Evolutionary conservation across 2,797 vertebrate genomes (phyloP).

Genomic region (Tarsius wallacei): DNA sequence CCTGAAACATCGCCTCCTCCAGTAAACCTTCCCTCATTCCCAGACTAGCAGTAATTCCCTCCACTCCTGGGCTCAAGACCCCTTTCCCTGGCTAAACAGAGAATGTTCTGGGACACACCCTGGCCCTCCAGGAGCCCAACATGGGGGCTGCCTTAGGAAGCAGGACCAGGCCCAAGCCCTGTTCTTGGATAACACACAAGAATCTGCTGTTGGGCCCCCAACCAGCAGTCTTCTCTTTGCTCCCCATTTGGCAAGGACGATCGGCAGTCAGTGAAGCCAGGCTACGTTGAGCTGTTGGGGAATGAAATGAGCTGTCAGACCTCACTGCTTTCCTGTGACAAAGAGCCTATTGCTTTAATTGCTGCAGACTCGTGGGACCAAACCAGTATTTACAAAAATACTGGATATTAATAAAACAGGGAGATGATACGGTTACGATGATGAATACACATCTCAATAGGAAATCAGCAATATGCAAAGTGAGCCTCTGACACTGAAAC

Average conservation of each 20-base stretch:
- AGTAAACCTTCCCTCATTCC: background rate
- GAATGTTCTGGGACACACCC: background rate
- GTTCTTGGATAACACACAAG: background rate
- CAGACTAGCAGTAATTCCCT: background rate
- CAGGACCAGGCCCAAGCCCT: background rate
- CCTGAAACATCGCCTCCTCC: background rate
- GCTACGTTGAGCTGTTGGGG: background rate
- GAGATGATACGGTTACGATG: slow-evolving; percentile 64
- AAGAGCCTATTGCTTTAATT: slow-evolving; percentile 72
- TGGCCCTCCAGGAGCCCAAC: background rate
- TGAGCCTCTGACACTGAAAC: slow-evolving; percentile 58
- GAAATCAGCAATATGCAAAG: slow-evolving; percentile 70
- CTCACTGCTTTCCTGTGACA: slow-evolving; percentile 14
- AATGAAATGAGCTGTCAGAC: background rate
- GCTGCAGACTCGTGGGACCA: slow-evolving; percentile 42
- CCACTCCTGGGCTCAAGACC: background rate
- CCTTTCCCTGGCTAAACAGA: background rate
- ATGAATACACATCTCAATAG: slow-evolving; percentile 24
- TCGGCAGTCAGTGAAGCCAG: background rate
- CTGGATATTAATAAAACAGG: slow-evolving; percentile 67
- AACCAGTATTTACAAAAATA: slow-evolving; percentile 73
- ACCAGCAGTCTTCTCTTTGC: background rate
- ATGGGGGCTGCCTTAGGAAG: background rate
- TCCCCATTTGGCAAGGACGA: background rate
- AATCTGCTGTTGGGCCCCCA: rapidly evolving